Percentiles rank a stretch among this genome's conserved stretches.
Conservation (phyloP, 2,113 vertebrate species). For the Pachyramphus minor region DNA sequence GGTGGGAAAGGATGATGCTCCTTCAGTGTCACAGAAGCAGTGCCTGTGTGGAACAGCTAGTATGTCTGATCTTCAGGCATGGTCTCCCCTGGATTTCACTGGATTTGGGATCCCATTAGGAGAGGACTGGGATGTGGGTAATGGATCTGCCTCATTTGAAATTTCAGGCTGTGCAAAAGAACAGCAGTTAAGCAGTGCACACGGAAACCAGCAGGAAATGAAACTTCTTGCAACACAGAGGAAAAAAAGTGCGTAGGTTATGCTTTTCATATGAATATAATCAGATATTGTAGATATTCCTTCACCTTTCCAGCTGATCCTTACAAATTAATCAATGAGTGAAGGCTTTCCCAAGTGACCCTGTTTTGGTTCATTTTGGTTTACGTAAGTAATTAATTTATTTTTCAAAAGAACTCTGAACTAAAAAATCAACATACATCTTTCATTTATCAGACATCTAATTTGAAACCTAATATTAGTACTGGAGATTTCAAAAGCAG, state of each 20-base stretch:
- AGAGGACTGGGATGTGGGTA: background rate
- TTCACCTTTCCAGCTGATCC: background rate
- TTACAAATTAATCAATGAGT: background rate
- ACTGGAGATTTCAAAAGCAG: conserved; percentile 20
- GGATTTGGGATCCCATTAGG: background rate
- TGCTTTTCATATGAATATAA: background rate
- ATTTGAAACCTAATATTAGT: conserved; percentile 35
- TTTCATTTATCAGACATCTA: conserved; percentile 55
- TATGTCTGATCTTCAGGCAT: fast-evolving
- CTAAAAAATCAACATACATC: conserved; percentile 18
- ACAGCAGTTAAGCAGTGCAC: background rate
- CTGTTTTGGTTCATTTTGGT: background rate
- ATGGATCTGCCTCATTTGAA: background rate
- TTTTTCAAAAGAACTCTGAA: background rate
- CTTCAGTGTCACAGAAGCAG: fast-evolving
- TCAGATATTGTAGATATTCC: background rate
- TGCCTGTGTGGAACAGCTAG: background rate
- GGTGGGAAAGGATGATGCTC: background rate
- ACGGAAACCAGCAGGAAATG: background rate
- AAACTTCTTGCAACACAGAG: background rate
- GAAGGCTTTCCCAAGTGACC: background rate
- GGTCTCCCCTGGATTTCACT: background rate
- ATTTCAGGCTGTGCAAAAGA: background rate
- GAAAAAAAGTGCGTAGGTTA: background rate
- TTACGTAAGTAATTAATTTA: background rate